These are phyloP conservation scores for Trilocha varians DNA, from an alignment of 2,888 invertebrate genomes.

Conservation along the genomic window DNA sequence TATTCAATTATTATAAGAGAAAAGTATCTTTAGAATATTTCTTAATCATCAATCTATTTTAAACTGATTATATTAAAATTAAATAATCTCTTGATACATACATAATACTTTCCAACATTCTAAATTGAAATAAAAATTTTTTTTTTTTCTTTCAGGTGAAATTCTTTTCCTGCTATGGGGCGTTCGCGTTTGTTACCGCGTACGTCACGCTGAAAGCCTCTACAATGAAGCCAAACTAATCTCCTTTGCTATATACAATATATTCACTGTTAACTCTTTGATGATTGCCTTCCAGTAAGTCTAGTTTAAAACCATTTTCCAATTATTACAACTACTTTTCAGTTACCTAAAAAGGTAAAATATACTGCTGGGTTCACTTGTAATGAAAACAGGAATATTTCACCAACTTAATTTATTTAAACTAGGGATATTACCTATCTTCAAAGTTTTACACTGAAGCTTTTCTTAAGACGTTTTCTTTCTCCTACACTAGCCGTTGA, in stretches of 20 bases:
- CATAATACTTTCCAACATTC: no score
- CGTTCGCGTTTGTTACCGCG: constrained; percentile 88
- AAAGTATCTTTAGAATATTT: no score
- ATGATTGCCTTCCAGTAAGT: constrained; percentile 96
- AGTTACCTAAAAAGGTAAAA: no score
- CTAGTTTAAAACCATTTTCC: constrained; percentile 2
- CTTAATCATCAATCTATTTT: no score
- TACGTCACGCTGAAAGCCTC: constrained; percentile 91
- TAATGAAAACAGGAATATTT: no score
- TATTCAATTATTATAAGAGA: background rate
- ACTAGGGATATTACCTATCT: no score
- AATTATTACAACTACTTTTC: no score
- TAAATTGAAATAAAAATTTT: background rate
- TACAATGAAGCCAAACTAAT: constrained; percentile 95
- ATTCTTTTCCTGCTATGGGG: constrained; percentile 88
- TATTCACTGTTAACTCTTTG: constrained; percentile 91
- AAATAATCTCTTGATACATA: no score
- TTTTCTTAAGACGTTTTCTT: background rate
- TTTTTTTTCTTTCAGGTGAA: constrained; percentile 74
- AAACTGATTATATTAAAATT: background rate
- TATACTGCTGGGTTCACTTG: no score
- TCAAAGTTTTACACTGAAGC: no score
- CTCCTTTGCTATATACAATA: constrained; percentile 95
- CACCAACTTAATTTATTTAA: no score
- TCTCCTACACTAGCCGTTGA: background rate